Evolutionary conservation across 1,140 invertebrate genomes (phyloP).

Genomic region (Nomia melanderi): DNA sequence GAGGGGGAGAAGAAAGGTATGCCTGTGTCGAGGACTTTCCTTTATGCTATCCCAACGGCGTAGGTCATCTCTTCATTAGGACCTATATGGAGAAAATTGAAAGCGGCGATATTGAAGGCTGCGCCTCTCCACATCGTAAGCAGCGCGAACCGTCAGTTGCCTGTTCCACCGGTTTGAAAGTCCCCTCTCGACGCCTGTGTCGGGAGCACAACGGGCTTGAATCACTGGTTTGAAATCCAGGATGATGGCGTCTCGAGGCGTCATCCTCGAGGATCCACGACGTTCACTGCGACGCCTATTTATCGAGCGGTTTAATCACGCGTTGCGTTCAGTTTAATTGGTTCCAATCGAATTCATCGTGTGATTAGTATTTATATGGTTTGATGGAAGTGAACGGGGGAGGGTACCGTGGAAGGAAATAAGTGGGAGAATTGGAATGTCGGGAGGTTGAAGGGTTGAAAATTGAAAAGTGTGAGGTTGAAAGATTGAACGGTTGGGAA

Average conservation of each 20-base stretch:
- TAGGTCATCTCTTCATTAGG: conserved; percentile 72
- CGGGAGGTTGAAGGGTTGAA: no score
- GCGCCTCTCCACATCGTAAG: conserved; percentile 34
- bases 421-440: no score
- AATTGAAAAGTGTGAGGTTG: no score
- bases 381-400: not conserved
- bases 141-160: conserved; percentile 10
- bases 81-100: conserved; percentile 76
- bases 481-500: no score
- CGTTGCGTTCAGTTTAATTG: not conserved
- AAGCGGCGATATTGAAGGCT: conserved; percentile 69
- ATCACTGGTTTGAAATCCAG: not conserved
- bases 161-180: not conserved
- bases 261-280: not conserved
- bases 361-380: not conserved
- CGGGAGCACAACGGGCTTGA: not conserved
- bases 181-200: not conserved
- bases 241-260: not conserved
- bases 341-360: not conserved
- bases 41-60: conserved; percentile 56
- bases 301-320: conserved; percentile 12
- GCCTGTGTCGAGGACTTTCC: conserved; percentile 55
- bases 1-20: conserved; percentile 38
- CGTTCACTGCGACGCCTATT: conserved; percentile 19
- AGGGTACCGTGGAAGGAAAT: no score